Conservation (phyloP, 1,140 invertebrate genomes). For the Semibalanus balanoides region DNA sequence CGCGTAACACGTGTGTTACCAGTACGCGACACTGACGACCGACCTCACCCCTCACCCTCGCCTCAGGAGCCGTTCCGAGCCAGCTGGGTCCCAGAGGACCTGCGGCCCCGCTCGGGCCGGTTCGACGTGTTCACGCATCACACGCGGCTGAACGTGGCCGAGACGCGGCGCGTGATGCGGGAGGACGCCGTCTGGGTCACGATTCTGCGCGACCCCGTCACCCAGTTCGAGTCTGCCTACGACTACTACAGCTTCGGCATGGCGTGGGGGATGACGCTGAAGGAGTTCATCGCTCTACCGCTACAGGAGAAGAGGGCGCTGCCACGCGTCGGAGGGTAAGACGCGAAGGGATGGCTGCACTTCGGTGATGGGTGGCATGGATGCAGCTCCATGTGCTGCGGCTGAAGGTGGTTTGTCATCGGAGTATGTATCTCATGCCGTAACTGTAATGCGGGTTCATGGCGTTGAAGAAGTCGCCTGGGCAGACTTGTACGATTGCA, state of each 20-base stretch:
- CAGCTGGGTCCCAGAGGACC: slow-evolving; percentile 1
- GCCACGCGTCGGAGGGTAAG: slow-evolving; percentile 21
- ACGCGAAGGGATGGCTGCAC: too few species aligned
- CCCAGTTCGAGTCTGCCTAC: slow-evolving; percentile 25
- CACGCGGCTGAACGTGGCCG: slow-evolving; percentile 5
- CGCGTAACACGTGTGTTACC: too few species aligned
- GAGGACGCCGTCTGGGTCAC: slow-evolving; percentile 27
- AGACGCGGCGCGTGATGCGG: slow-evolving; percentile 21
- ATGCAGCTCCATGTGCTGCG: too few species aligned
- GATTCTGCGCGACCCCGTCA: slow-evolving; percentile 30
- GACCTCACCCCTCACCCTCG: slow-evolving; percentile 10
- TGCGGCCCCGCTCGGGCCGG: neutral
- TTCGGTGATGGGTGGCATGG: too few species aligned
- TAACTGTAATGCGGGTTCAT: too few species aligned
- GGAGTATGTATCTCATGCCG: too few species aligned
- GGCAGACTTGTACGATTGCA: too few species aligned
- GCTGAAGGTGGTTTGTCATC: too few species aligned
- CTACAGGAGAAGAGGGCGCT: slow-evolving; percentile 12
- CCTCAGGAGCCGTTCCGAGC: slow-evolving; percentile 24
- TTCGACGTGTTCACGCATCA: slow-evolving; percentile 13
- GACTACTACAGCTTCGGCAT: slow-evolving; percentile 10
- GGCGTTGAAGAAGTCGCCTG: too few species aligned
- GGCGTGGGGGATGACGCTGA: slow-evolving; percentile 7
- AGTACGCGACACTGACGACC: too few species aligned
- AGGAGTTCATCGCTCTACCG: slow-evolving; percentile 22